Evolutionary conservation across 2,888 invertebrate genomes (phyloP).

Genomic region (Drosophila leonis): DNA sequence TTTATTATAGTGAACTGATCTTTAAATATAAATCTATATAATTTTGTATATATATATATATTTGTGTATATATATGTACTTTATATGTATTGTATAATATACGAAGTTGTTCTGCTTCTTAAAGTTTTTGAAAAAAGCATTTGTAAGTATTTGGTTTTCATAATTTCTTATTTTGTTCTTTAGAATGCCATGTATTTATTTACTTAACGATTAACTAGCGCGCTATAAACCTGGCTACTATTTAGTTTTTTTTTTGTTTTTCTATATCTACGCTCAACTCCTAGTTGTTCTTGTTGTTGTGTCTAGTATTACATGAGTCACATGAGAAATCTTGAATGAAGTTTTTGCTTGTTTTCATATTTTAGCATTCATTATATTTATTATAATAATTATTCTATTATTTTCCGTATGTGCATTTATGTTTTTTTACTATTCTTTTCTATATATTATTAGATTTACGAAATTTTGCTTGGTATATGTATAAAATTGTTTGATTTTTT

Average conservation of each 20-base stretch:
- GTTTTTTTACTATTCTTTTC: slow-evolving; percentile 41
- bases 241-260: slow-evolving; percentile 40
- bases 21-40: slow-evolving; percentile 76
- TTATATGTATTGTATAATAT: slow-evolving; percentile 71
- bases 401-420: slow-evolving; percentile 50
- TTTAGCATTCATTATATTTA: slow-evolving; percentile 10
- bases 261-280: slow-evolving; percentile 67
- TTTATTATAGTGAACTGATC: slow-evolving; percentile 83
- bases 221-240: slow-evolving; percentile 52
- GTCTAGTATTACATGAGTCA: slow-evolving; percentile 56
- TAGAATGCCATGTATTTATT: slow-evolving; percentile 39
- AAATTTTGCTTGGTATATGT: slow-evolving; percentile 56
- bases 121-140: slow-evolving; percentile 67
- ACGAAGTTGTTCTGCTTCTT: slow-evolving; percentile 54
- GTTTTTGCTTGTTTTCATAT: slow-evolving; percentile 13
- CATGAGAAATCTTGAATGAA: slow-evolving; percentile 72
- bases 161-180: slow-evolving; percentile 16
- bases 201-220: slow-evolving; percentile 43
- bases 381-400: slow-evolving; percentile 6
- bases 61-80: slow-evolving; percentile 60
- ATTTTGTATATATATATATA: slow-evolving; percentile 35
- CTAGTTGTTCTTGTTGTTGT: slow-evolving; percentile 51
- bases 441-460: slow-evolving; percentile 49
- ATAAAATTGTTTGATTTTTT: slow-evolving; percentile 62
- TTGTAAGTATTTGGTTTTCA: slow-evolving; percentile 45